Evolutionary conservation across 2,113 vertebrate genomes (phyloP).

Genomic region (Charina bottae): DNA sequence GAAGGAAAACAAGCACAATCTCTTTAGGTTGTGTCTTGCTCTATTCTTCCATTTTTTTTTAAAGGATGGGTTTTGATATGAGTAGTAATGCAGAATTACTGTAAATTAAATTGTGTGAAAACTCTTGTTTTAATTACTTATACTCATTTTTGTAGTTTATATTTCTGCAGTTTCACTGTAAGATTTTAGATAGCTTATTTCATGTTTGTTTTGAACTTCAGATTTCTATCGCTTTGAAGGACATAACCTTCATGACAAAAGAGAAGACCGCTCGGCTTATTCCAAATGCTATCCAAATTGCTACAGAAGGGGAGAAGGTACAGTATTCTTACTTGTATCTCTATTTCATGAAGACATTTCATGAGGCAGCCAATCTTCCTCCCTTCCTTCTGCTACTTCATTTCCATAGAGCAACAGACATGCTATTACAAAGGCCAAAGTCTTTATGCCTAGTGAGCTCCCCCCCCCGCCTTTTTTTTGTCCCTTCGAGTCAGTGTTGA

Average conservation of each 20-base stretch:
- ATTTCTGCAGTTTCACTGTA: not conserved
- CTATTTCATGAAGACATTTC: not conserved
- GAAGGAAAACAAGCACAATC: no score
- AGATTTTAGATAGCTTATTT: constrained; percentile 13
- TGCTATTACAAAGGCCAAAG: not conserved
- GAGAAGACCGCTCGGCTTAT: constrained; percentile 92
- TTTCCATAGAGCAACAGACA: not conserved
- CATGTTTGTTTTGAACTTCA: constrained; percentile 64
- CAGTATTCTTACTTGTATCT: not conserved
- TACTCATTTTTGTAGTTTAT: not conserved
- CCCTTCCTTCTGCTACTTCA: not conserved
- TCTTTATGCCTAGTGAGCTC: not conserved
- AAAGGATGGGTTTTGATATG: not conserved
- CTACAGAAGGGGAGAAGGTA: constrained; percentile 87
- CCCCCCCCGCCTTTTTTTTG: not conserved
- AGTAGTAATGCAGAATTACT: not conserved
- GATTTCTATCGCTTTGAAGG: constrained; percentile 85
- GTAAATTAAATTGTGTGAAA: not conserved
- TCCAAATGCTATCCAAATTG: constrained; percentile 93
- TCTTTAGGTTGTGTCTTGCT: not conserved
- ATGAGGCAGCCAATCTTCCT: not conserved
- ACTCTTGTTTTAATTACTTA: not conserved
- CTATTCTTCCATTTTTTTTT: not conserved
- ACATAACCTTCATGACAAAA: constrained; percentile 84
- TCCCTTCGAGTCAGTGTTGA: not conserved